Evolutionary conservation across 2,113 vertebrate genomes (phyloP).

Genomic region (Climacteris rufus): DNA sequence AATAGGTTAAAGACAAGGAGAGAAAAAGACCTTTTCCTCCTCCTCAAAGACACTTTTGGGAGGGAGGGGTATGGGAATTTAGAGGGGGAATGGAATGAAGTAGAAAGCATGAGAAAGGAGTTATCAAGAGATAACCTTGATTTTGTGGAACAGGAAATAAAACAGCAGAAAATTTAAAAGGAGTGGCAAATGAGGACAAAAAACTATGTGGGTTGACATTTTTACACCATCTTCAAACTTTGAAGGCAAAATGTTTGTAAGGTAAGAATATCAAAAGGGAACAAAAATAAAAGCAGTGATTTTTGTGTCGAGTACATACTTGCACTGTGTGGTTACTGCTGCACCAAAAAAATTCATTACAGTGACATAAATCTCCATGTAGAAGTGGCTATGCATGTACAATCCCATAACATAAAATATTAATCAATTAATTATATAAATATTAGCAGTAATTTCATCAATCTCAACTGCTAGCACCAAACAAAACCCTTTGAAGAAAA

Average conservation of each 20-base stretch:
- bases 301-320: not conserved
- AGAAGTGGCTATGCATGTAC: not conserved
- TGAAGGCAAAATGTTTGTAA: not conserved
- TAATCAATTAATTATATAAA: not conserved
- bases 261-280: not conserved
- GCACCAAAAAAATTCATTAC: not conserved
- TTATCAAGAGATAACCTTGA: not conserved
- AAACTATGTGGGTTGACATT: not conserved
- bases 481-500: not conserved
- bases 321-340: not conserved
- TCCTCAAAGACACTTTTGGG: not conserved
- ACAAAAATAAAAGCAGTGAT: rapidly evolving
- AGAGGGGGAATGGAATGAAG: not conserved
- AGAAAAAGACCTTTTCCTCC: not conserved
- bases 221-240: not conserved
- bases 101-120: not conserved
- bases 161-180: not conserved
- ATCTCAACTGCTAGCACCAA: not conserved
- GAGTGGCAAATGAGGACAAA: not conserved
- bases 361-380: not conserved
- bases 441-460: not conserved
- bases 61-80: not conserved
- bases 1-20: not conserved
- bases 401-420: not conserved
- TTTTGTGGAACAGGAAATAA: not conserved